Conservation (phyloP, 2,888 invertebrate genomes). For the Drosophila melanosoma region DNA sequence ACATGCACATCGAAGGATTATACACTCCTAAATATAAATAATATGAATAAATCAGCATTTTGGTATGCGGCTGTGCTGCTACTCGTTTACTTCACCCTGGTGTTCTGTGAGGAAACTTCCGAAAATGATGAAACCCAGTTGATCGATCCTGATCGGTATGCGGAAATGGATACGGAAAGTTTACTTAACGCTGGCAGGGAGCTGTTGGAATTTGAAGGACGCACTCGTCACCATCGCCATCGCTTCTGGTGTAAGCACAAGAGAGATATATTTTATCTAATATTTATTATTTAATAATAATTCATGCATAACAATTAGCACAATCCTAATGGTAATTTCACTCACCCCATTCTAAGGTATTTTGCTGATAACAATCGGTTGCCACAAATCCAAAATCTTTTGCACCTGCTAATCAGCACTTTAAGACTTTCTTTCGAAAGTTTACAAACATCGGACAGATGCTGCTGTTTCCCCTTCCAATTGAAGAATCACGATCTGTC, state of each 20-base stretch:
- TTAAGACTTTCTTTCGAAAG: slow-evolving; percentile 67
- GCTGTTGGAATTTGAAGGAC: slow-evolving; percentile 70
- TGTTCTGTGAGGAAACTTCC: slow-evolving; percentile 67
- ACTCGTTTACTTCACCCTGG: slow-evolving; percentile 74
- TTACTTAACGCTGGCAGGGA: slow-evolving; percentile 58
- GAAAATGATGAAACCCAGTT: slow-evolving; percentile 41
- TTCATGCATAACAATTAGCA: slow-evolving; percentile 49
- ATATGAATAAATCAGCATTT: slow-evolving; percentile 78
- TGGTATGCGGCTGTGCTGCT: slow-evolving; percentile 71
- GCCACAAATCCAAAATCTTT: slow-evolving; percentile 10
- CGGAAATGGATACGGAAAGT: slow-evolving; percentile 45
- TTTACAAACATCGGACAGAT: slow-evolving; percentile 41
- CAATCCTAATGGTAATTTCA: slow-evolving; percentile 15
- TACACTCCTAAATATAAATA: slow-evolving; percentile 19
- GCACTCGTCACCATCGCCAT: slow-evolving; percentile 74
- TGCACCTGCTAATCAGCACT: slow-evolving; percentile 45
- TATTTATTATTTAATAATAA: slow-evolving; percentile 27
- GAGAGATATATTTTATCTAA: not conserved
- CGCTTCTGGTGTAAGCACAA: slow-evolving; percentile 66
- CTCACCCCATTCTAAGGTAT: slow-evolving; percentile 34
- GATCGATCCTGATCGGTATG: slow-evolving; percentile 28
- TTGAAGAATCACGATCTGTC: slow-evolving; percentile 72
- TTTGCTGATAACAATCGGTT: slow-evolving; percentile 5
- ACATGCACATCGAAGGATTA: slow-evolving; percentile 40
- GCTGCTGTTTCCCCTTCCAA: slow-evolving; percentile 47